Percentiles rank a stretch among this genome's conserved stretches.
Conservation (phyloP, 2,113 vertebrate species). For the Nesogale talazaci region DNA sequence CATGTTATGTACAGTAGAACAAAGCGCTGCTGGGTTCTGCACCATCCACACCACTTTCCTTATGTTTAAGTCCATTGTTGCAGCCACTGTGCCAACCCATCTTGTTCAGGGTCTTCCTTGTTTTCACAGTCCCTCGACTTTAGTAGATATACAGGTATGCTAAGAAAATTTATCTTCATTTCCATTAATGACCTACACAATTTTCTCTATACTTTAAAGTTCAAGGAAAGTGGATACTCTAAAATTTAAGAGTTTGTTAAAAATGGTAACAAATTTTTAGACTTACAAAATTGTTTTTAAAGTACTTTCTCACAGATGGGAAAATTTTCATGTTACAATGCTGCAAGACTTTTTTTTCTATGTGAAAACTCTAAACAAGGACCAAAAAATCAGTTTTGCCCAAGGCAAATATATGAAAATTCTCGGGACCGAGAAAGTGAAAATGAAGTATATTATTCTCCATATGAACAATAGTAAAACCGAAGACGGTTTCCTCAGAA, state of each 20-base stretch:
- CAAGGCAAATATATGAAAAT: slow-evolving; percentile 64
- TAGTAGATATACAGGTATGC: not conserved
- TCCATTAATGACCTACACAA: not conserved
- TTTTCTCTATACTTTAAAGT: not conserved
- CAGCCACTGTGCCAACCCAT: too few species aligned
- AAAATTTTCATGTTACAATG: slow-evolving; percentile 37
- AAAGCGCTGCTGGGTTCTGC: too few species aligned
- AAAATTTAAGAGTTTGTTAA: slow-evolving; percentile 50
- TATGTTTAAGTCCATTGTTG: too few species aligned
- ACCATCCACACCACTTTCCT: too few species aligned
- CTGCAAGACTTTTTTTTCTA: slow-evolving; percentile 40
- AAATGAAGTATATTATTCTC: slow-evolving; percentile 9
- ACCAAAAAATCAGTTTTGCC: slow-evolving; percentile 53
- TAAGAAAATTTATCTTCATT: not conserved
- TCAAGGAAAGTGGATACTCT: not conserved
- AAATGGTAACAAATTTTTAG: slow-evolving; percentile 55
- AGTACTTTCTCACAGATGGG: slow-evolving; percentile 67
- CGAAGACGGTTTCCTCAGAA: not conserved
- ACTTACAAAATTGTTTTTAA: slow-evolving; percentile 39
- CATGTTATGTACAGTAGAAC: too few species aligned
- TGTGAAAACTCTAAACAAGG: slow-evolving; percentile 64
- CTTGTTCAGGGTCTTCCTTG: too few species aligned
- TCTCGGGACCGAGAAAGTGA: not conserved
- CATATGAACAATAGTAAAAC: not conserved
- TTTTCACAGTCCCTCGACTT: too few species aligned